phyloP scores from a whole-genome alignment of 2,113 vertebrate species.

The Fregetta grallaria region DNA sequence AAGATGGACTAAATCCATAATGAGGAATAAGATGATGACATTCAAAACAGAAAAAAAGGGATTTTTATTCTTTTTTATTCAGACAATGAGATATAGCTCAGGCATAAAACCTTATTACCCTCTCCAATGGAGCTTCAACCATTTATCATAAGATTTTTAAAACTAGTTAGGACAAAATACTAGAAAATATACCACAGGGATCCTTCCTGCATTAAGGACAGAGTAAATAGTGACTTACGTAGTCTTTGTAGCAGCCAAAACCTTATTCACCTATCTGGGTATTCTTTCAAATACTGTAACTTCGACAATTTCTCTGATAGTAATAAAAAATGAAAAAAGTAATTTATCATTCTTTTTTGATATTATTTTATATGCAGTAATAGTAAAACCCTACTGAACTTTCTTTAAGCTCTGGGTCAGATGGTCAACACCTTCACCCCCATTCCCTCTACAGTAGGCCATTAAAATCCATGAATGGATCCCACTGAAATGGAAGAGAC shows the following conservation, averaged over 20 bases:
- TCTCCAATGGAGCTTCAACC: neutral
- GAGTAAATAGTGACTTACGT: neutral
- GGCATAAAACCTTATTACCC: conserved; percentile 7
- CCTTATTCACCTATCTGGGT: neutral
- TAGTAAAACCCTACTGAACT: neutral
- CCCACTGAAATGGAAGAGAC: neutral
- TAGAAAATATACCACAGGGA: neutral
- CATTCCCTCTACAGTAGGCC: neutral
- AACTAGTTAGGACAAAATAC: conserved; percentile 4
- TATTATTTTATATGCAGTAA: neutral
- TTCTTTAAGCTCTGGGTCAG: neutral
- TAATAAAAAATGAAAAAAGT: neutral
- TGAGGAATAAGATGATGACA: neutral
- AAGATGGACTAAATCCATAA: neutral
- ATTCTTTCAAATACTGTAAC: neutral
- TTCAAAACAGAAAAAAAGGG: neutral
- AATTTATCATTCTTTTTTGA: neutral
- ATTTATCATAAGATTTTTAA: conserved; percentile 22
- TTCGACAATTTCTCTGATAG: neutral
- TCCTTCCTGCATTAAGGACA: neutral
- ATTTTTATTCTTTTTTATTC: conserved; percentile 13
- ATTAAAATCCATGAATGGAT: neutral
- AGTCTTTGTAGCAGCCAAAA: neutral
- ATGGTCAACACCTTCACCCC: neutral
- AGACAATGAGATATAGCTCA: conserved; percentile 11